phyloP scores from a whole-genome alignment of 2,797 vertebrate genomes.

The Sorex maritimensis region DNA sequence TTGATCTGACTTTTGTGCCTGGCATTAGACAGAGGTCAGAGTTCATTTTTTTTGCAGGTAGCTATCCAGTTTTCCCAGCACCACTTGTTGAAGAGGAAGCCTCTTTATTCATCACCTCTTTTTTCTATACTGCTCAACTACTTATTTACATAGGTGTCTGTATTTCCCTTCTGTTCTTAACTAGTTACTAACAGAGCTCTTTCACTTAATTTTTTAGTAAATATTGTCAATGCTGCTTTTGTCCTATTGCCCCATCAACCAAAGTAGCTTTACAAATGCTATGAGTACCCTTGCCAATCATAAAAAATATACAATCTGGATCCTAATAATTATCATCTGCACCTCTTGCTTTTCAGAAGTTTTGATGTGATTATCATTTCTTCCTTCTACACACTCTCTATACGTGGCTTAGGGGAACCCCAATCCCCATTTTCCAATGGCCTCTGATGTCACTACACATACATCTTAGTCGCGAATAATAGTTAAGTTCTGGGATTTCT shows the following conservation, averaged over 20 bases:
- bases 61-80: too few relatives aligned
- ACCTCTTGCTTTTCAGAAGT: not conserved
- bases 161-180: not conserved
- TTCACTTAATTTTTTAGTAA: conserved; percentile 38
- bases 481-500: not conserved
- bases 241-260: not conserved
- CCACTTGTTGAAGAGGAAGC: not conserved
- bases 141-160: not conserved
- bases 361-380: not conserved
- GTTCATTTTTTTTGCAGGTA: too few relatives aligned
- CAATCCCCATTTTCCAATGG: not conserved
- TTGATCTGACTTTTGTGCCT: too few relatives aligned
- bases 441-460: not conserved
- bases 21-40: too few relatives aligned
- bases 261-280: not conserved
- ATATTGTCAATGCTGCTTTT: not conserved
- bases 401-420: not conserved
- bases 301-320: not conserved
- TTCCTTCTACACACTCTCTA: not conserved
- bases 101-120: conserved; percentile 8
- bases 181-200: not conserved
- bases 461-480: conserved; percentile 7
- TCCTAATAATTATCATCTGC: not conserved
- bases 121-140: not conserved
- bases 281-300: not conserved